Base-by-base conservation (phyloP, 2,797 vertebrate species). In the Hemitrygon akajei region DNA sequence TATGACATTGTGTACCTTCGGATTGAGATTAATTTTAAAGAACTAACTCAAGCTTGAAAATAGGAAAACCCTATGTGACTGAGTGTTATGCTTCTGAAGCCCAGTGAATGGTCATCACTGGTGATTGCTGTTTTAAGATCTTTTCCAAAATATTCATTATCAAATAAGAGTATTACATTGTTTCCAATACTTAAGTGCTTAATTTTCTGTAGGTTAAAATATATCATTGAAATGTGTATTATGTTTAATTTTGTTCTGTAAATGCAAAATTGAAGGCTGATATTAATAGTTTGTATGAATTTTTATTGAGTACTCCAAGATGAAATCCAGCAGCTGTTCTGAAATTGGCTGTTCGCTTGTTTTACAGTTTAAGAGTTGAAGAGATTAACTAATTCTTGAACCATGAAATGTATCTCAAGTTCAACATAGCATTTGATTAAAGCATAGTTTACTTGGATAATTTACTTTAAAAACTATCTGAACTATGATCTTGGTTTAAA, bases 131-230 rank as follows among this genome's bases (percentile, higher is more conserved):
- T n/a, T 69, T n/a, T n/a, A 69, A 22, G 20, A 18, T 89, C 89
- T 89, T 20, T 34, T 66, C 86, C 34, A 69, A 89, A 69, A 89
- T 86, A n/a, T 89, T 89, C 60, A 69, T 7, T 22, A 58, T 86
- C 60, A 22, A 69, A 89, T 73, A 73, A 73, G 66, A 66, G 18
- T 89, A 34, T 3, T 34, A 89, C 9, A 18, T 66, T 69, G 7
- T 66, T 87, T 89, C 20, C 20, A 89, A 66, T 34, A 60, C 82
- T 86, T 86, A 86, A 86, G 60, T 66, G 82, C 58, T 63, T 86
- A n/a, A 30, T 60, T 60, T 66, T 86, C 56, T 86, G 56, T 37
- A n/a, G 63, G 18, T 89, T 37, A 66, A 89, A 89, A 66, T 37
- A 87, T 63, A 89, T 34, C 60, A 34, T 18, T 34, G 30, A 66